Base-by-base conservation (phyloP, 2,797 vertebrate genomes). In the Myripristis jacobus region DNA sequence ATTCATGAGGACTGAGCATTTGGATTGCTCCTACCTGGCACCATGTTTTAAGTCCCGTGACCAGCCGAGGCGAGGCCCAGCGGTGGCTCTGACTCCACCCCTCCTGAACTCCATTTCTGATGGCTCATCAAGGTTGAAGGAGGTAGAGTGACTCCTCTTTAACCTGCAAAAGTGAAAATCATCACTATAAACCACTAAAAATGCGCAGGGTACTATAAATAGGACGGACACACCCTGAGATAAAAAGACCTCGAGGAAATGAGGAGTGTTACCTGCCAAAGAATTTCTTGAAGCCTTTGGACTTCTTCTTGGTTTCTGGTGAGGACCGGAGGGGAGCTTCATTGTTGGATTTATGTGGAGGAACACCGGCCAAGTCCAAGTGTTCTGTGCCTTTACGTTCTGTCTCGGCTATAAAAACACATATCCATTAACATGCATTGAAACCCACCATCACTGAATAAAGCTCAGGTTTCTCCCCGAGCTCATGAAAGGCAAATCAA, bases 41-140 rank as follows among this genome's bases (percentile, higher is more conserved):
- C 91, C 75, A 27, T 94, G 94, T 43, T 96, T 95, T 3, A 94
- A 52, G 81, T 98, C 97, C 55, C 91, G 94, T 31, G 97, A 99
- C 97, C 97, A 98, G 74, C 97, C 97, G 16, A 99, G 87, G 18
- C 96, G 94, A 0, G 98, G 97, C 2, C 97, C 98, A 0, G 97
- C 97, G 0, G 98, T 98, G 6, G 97, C 96, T 88, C 98, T 93
- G 25, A 96, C 96, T 44, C 97, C 97, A 36, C 98, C 98, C 91
- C 98, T 95, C 75, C 92, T 95, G 91, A 99, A 99, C 84, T 97
- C 97, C 0, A 92, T 87, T 59, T 98, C 96, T 0, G 95, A 87
- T 66, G 93, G 94, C 15, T 99, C 96, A 0, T 98, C 96, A 0
- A 95, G 93, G 90, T 96, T 97, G 72, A 97, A 95, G 1, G 96